A percentile compares a stretch with the other conserved stretches of the same genome.
phyloP scores from a whole-genome alignment of 2,888 invertebrate genomes.

The Euplexia lucipara region DNA sequence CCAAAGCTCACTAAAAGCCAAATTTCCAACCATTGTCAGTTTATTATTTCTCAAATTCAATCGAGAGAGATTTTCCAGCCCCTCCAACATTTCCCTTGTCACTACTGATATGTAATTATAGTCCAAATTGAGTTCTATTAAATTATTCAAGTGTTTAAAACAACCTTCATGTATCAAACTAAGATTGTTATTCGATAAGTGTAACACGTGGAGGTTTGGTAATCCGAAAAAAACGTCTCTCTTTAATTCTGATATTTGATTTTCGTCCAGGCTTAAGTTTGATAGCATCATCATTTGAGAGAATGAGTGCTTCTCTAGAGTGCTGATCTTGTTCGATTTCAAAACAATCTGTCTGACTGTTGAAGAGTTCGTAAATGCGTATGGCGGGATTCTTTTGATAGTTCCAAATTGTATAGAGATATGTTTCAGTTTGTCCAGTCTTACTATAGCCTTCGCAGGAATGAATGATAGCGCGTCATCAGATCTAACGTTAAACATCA shows the following conservation, averaged over 20 bases:
- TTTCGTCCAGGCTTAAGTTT: conserved; percentile 94
- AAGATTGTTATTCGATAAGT: conserved; percentile 96
- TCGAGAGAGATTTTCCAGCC: conserved; percentile 93
- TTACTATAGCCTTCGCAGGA: conserved; percentile 93
- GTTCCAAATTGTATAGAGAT: conserved; percentile 94
- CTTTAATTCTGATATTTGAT: conserved; percentile 94
- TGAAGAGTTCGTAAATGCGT: conserved; percentile 94
- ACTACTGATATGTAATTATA: conserved; percentile 94
- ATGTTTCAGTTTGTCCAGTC: conserved; percentile 92
- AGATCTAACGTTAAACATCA: conserved; percentile 93
- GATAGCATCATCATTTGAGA: conserved; percentile 94
- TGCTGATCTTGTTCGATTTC: conserved; percentile 93
- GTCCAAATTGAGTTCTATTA: conserved; percentile 95
- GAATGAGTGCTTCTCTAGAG: conserved; percentile 93
- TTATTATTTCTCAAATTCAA: conserved; percentile 94
- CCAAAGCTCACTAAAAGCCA: conserved; percentile 95
- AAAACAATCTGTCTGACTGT: conserved; percentile 93
- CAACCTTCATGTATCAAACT: conserved; percentile 96
- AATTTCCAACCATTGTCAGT: conserved; percentile 94
- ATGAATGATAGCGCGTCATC: conserved; percentile 93
- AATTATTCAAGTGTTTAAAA: conserved; percentile 93
- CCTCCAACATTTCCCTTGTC: conserved; percentile 94
- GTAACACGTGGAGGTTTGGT: conserved; percentile 93
- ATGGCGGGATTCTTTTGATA: conserved; percentile 93
- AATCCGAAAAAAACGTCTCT: conserved; percentile 94